These are phyloP conservation scores for Halcyon smyrnensis DNA, from an alignment of 2,797 vertebrate genomes.

Conservation along the genomic window DNA sequence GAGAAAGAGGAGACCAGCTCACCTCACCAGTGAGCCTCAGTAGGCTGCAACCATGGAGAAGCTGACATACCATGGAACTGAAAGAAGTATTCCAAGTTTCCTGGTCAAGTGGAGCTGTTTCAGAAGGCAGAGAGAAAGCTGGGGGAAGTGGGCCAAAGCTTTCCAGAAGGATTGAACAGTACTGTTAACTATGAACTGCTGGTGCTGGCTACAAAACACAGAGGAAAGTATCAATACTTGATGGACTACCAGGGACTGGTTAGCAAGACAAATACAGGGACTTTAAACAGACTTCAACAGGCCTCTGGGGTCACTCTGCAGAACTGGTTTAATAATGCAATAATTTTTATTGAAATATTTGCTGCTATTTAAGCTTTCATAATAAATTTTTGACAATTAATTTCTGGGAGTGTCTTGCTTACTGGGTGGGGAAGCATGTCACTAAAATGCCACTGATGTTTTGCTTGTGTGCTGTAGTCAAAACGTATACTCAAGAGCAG, in stretches of 20 bases:
- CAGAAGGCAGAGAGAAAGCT: slow-evolving; percentile 62
- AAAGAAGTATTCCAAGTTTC: slow-evolving; percentile 65
- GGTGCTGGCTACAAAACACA: neutral
- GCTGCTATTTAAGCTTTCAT: slow-evolving; percentile 69
- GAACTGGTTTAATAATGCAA: slow-evolving; percentile 62
- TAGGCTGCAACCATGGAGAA: slow-evolving; percentile 30
- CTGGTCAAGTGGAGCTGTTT: slow-evolving; percentile 67
- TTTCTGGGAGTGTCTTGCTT: slow-evolving; percentile 66
- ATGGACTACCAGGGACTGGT: neutral
- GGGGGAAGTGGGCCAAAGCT: slow-evolving; percentile 64
- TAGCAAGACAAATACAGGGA: neutral
- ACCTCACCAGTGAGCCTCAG: slow-evolving; percentile 31
- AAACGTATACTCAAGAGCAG: neutral
- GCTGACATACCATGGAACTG: slow-evolving; percentile 57
- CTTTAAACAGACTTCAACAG: slow-evolving; percentile 16
- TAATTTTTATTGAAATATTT: slow-evolving; percentile 65
- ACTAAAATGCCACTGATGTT: slow-evolving; percentile 16
- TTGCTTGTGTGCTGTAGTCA: neutral
- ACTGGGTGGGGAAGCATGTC: slow-evolving; percentile 35
- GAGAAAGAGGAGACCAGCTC: slow-evolving; percentile 59
- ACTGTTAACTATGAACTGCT: slow-evolving; percentile 39
- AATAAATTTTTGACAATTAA: slow-evolving; percentile 80
- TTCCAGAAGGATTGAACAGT: slow-evolving; percentile 53
- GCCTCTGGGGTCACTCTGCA: slow-evolving; percentile 46
- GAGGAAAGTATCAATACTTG: neutral